phyloP scores from a whole-genome alignment of 2,113 vertebrate species.

The Donacobius atricapilla region DNA sequence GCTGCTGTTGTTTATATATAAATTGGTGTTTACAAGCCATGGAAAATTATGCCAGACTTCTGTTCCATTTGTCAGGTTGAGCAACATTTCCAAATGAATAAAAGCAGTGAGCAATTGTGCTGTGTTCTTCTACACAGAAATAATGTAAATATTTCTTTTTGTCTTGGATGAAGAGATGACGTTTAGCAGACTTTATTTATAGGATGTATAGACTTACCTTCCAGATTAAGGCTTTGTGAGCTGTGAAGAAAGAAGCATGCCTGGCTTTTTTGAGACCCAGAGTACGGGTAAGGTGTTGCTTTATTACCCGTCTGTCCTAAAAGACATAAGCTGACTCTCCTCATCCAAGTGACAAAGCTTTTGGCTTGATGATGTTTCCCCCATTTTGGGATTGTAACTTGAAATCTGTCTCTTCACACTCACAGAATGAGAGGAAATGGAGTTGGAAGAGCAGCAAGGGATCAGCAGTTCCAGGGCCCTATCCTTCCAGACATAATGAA shows the following conservation, averaged over 20 bases:
- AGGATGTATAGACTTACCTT: background rate
- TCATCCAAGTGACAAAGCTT: background rate
- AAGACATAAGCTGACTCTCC: background rate
- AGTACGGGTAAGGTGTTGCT: background rate
- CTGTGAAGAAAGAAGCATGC: background rate
- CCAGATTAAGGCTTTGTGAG: background rate
- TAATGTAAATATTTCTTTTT: conserved; percentile 32
- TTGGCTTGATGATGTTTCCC: background rate
- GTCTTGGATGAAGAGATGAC: conserved; percentile 1
- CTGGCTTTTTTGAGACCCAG: background rate
- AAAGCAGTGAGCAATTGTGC: conserved; percentile 11
- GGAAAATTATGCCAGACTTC: conserved; percentile 48
- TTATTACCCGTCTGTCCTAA: background rate
- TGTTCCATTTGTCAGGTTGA: conserved; percentile 60
- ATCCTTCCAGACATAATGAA: background rate
- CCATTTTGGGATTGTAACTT: background rate
- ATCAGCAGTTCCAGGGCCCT: background rate
- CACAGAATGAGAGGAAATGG: background rate
- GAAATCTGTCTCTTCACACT: background rate
- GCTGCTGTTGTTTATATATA: conserved; percentile 47
- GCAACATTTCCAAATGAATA: conserved; percentile 49
- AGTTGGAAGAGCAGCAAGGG: background rate
- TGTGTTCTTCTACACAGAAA: background rate
- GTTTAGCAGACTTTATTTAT: background rate
- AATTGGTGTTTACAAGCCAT: conserved; percentile 48